Conservation (phyloP, 2,113 vertebrate species). For the Dipodomys stephensi region DNA sequence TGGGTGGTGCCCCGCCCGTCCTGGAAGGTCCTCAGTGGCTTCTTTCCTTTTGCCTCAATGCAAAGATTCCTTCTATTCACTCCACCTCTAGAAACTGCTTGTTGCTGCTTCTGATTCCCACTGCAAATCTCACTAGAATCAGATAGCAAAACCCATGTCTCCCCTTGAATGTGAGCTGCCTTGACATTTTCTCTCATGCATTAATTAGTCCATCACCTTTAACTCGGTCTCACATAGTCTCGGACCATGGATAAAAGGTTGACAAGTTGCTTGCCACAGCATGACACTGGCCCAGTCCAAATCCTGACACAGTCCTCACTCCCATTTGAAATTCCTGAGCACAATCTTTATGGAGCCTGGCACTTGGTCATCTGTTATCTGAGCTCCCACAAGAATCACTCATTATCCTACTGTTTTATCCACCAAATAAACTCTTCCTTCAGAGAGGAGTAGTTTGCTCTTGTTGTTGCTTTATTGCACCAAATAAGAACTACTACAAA, state of each 20-base stretch:
- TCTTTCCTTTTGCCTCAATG: not conserved
- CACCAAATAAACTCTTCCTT: not conserved
- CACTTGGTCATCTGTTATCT: too few species aligned
- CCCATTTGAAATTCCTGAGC: too few species aligned
- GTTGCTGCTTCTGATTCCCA: not conserved
- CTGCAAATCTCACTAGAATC: not conserved
- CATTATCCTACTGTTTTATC: not conserved
- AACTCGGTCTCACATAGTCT: not conserved
- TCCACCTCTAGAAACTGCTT: not conserved
- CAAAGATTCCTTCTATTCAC: not conserved
- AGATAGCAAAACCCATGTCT: not conserved
- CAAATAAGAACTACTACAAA: slow-evolving; percentile 37
- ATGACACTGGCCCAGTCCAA: not conserved
- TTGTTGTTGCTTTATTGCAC: slow-evolving; percentile 27
- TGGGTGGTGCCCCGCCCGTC: not conserved
- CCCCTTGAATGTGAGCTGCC: not conserved
- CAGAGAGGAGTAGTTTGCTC: not conserved
- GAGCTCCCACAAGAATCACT: too few species aligned
- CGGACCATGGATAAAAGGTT: not conserved
- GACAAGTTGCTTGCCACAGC: not conserved
- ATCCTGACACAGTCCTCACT: not conserved
- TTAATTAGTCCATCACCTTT: not conserved
- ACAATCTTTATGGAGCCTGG: too few species aligned
- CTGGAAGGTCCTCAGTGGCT: not conserved
- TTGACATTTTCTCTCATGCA: not conserved